phyloP scores from a whole-genome alignment of 1,140 invertebrate genomes.

The Homalodisca vitripennis region DNA sequence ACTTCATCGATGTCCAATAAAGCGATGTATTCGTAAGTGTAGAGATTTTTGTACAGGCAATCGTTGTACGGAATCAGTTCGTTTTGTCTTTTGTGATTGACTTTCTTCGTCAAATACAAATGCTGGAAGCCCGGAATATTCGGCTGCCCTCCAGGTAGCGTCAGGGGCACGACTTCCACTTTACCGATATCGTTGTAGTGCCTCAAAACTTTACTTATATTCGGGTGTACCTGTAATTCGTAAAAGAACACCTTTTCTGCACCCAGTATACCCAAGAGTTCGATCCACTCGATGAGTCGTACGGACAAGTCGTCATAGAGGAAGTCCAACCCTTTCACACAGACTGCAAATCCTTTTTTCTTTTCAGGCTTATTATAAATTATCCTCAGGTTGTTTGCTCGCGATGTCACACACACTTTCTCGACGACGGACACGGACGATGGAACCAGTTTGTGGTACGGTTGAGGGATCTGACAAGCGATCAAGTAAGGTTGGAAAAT shows the following conservation, averaged over 20 bases:
- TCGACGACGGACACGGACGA: conserved; percentile 85
- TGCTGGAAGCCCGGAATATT: conserved; percentile 87
- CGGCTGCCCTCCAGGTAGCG: conserved; percentile 86
- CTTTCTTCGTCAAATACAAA: conserved; percentile 84
- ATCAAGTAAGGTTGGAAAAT: conserved; percentile 90
- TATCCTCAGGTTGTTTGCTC: conserved; percentile 84
- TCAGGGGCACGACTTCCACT: conserved; percentile 82
- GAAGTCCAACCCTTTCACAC: conserved; percentile 92
- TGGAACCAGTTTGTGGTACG: conserved; percentile 70
- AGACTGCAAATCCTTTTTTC: conserved; percentile 84
- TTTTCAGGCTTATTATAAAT: conserved; percentile 69
- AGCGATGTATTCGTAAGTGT: conserved; percentile 86
- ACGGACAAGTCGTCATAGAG: conserved; percentile 88
- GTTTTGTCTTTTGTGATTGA: conserved; percentile 90
- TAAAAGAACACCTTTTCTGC: conserved; percentile 94
- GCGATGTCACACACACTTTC: conserved; percentile 78
- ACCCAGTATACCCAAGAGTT: conserved; percentile 79
- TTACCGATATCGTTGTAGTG: conserved; percentile 75
- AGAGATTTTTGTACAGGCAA: conserved; percentile 91
- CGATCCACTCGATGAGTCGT: conserved; percentile 92
- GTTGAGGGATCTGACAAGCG: conserved; percentile 79
- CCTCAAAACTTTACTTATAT: conserved; percentile 83
- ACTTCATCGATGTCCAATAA: conserved; percentile 93
- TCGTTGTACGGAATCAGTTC: conserved; percentile 97
- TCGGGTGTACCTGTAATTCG: conserved; percentile 84